A percentile compares a stretch with the other conserved stretches of the same genome.
Conservation (phyloP, 1,140 invertebrate species). For the Papilio xuthus region DNA sequence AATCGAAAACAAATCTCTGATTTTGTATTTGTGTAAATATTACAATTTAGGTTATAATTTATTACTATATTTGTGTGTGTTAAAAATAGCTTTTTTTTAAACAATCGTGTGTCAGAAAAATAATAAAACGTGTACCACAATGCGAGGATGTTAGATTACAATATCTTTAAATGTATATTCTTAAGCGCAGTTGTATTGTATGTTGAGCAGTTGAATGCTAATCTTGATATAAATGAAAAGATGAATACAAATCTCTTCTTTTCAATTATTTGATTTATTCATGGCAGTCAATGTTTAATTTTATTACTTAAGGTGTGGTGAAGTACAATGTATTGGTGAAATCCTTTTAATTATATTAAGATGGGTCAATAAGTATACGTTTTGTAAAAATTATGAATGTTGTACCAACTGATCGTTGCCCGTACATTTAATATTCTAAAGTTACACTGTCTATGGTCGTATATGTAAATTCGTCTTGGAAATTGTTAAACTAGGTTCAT, state of each 20-base stretch:
- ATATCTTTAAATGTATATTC: not conserved
- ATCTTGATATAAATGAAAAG: not conserved
- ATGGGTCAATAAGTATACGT: not conserved
- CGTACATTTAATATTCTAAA: not conserved
- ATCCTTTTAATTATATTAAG: not conserved
- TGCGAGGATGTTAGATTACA: not conserved
- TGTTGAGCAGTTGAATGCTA: not conserved
- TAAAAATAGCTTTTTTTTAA: not conserved
- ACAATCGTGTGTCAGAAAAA: not conserved
- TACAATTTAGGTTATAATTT: too few species aligned
- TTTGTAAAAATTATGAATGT: not conserved
- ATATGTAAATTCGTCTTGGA: not conserved
- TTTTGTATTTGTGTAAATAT: too few species aligned
- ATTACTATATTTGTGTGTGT: not conserved
- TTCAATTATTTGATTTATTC: conserved; percentile 12
- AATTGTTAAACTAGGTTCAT: not conserved
- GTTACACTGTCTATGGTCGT: not conserved
- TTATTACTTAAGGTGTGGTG: not conserved
- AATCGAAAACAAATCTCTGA: not conserved
- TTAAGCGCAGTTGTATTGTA: not conserved
- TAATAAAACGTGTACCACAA: not conserved
- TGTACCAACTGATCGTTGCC: not conserved
- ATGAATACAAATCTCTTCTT: conserved; percentile 6
- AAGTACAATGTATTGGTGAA: not conserved
- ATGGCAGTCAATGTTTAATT: not conserved